A percentile compares a stretch with the other conserved stretches of the same genome.
Evolutionary conservation across 2,797 vertebrate genomes (phyloP).

Genomic region (Acestrorhynchus altus): DNA sequence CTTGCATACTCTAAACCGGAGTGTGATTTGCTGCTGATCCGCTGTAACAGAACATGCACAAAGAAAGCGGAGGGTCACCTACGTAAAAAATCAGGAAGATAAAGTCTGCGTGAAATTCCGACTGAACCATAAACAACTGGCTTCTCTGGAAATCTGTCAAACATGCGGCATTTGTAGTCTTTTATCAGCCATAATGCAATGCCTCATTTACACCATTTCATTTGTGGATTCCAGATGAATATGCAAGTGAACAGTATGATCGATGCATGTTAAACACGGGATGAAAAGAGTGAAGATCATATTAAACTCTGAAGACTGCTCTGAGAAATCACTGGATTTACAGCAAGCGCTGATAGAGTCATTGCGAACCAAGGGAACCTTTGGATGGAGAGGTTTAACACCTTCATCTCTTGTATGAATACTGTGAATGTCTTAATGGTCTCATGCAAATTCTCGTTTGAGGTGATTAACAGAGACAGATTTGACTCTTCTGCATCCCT

Average conservation of each 20-base stretch:
- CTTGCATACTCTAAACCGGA: constrained; percentile 60
- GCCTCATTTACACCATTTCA: not conserved
- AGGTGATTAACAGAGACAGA: not conserved
- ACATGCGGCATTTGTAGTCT: not conserved
- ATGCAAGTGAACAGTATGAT: not conserved
- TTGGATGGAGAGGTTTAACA: not conserved
- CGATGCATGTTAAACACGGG: not conserved
- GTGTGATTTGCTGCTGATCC: constrained; percentile 74
- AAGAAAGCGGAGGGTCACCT: constrained; percentile 71
- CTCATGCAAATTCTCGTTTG: not conserved
- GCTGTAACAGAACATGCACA: constrained; percentile 68
- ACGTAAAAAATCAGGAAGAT: constrained; percentile 71
- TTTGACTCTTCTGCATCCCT: too few relatives aligned
- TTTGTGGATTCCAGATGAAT: not conserved
- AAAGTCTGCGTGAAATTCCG: constrained; percentile 72
- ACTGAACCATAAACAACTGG: constrained; percentile 44
- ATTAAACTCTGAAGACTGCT: not conserved
- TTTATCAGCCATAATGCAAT: not conserved
- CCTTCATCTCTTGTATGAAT: not conserved
- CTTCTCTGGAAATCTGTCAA: constrained; percentile 31
- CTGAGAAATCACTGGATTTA: not conserved
- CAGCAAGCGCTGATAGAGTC: not conserved
- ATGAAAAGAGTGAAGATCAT: not conserved
- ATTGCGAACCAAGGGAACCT: not conserved
- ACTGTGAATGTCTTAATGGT: not conserved